Percentiles rank a stretch among this genome's conserved stretches.
Conservation (phyloP, 2,888 invertebrate genomes). For the Cosmorhoe ocellata region DNA sequence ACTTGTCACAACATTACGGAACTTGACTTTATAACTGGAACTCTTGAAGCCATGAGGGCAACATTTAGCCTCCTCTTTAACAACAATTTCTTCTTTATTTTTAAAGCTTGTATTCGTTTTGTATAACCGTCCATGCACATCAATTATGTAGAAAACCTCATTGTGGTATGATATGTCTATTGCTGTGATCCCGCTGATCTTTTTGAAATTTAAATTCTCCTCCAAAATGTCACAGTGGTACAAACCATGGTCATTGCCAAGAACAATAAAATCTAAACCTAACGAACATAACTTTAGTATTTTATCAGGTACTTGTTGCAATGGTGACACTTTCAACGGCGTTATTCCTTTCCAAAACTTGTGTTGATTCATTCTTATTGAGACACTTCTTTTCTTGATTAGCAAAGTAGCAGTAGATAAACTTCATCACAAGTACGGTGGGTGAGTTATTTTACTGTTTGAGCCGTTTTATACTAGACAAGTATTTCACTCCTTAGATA, state of each 20-base stretch:
- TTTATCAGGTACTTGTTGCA: conserved; percentile 72
- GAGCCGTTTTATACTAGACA: conserved; percentile 20
- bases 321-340: conserved; percentile 55
- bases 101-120: conserved; percentile 81
- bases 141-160: conserved; percentile 83
- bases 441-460: conserved; percentile 6
- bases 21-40: conserved; percentile 83
- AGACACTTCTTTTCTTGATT: conserved; percentile 43
- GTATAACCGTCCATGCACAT: conserved; percentile 83
- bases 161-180: conserved; percentile 85
- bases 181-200: conserved; percentile 78
- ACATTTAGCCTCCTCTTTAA: conserved; percentile 84
- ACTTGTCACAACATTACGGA: conserved; percentile 84
- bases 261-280: conserved; percentile 64
- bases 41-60: conserved; percentile 86
- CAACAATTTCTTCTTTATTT: conserved; percentile 82
- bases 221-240: conserved; percentile 68
- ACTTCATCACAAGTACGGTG: conserved; percentile 39
- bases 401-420: conserved; percentile 48
- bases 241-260: conserved; percentile 74
- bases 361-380: conserved; percentile 72
- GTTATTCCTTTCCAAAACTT: conserved; percentile 75
- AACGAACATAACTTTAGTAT: conserved; percentile 72
- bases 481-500: conserved; percentile 26
- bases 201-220: conserved; percentile 68